Evolutionary conservation across 2,797 vertebrate species (phyloP).

Genomic region (Poeciliopsis paucimaculata): DNA sequence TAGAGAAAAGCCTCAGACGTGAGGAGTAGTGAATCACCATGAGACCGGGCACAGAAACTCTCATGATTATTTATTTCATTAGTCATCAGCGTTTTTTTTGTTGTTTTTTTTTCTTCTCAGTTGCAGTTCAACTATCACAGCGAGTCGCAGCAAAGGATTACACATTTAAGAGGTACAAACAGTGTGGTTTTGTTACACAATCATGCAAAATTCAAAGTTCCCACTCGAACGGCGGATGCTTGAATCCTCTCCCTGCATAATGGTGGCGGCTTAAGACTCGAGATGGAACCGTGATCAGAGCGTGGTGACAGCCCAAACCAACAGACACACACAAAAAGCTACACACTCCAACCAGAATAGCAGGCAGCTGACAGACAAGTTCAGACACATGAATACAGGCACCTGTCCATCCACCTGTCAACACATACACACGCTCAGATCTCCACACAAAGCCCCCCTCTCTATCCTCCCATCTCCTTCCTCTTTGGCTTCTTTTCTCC

Average conservation of each 20-base stretch:
- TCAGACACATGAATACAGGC: constrained; percentile 26
- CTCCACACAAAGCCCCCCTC: constrained; percentile 16
- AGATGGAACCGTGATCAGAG: constrained; percentile 29
- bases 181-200: constrained; percentile 38
- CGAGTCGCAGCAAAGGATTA: constrained; percentile 22
- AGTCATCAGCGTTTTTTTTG: neutral
- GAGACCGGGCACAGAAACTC: neutral
- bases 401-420: constrained; percentile 46
- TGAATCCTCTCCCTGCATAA: constrained; percentile 31
- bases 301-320: constrained; percentile 19
- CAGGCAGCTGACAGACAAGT: constrained; percentile 49
- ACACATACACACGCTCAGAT: constrained; percentile 23
- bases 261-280: constrained; percentile 28
- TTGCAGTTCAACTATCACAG: neutral
- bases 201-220: constrained; percentile 29
- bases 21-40: neutral
- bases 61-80: neutral
- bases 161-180: constrained; percentile 8
- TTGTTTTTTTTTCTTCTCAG: neutral
- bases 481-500: constrained; percentile 9
- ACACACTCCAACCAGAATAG: constrained; percentile 10
- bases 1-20: neutral
- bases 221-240: constrained; percentile 27
- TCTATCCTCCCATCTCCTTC: neutral
- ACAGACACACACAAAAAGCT: constrained; percentile 28